Conservation (phyloP, 2,113 vertebrate genomes). For the Lasiurus borealis region DNA sequence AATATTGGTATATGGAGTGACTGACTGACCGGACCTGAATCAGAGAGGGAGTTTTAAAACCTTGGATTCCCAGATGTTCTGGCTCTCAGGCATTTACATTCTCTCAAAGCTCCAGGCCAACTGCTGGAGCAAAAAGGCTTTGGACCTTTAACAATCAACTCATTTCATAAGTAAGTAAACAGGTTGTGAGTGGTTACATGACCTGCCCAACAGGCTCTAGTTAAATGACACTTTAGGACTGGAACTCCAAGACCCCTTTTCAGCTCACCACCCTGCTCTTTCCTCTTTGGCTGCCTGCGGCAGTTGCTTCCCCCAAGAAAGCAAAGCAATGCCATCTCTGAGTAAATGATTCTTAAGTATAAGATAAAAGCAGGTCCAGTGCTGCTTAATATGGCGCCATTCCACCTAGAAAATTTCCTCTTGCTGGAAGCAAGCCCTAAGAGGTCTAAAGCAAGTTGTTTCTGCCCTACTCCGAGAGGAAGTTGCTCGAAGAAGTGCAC, state of each 20-base stretch:
- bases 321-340: background rate
- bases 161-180: conserved; percentile 11
- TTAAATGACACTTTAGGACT: background rate
- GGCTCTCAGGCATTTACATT: background rate
- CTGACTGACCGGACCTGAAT: background rate
- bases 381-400: background rate
- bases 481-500: background rate
- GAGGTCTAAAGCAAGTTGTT: background rate
- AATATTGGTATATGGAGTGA: background rate
- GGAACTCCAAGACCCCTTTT: background rate
- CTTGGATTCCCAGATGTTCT: background rate
- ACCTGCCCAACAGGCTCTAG: background rate
- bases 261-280: background rate
- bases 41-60: background rate
- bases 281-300: background rate
- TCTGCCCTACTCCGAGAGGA: background rate
- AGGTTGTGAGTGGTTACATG: background rate
- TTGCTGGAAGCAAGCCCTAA: background rate
- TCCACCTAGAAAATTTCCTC: background rate
- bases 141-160: background rate
- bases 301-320: background rate
- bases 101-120: background rate
- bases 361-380: background rate
- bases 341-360: conserved; percentile 26
- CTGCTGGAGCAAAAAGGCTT: background rate